Evolutionary conservation across 1,140 invertebrate genomes (phyloP).

Genomic region (Macrobrachium nipponense): DNA sequence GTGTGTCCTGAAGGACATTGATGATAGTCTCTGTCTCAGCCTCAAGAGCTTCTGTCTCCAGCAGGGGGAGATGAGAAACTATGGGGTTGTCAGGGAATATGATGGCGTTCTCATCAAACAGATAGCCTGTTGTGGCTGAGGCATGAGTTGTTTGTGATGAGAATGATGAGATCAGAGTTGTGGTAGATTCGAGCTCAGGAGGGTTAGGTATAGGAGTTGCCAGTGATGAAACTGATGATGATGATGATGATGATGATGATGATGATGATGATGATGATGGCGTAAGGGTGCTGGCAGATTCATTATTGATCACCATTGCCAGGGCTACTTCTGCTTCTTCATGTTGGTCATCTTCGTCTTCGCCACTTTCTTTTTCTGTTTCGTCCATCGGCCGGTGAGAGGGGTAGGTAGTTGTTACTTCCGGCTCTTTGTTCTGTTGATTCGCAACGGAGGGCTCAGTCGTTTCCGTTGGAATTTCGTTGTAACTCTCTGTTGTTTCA

Average conservation of each 20-base stretch:
- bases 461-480: neutral
- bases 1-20: neutral
- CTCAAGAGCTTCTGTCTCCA: conserved; percentile 18
- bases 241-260: too few relatives aligned
- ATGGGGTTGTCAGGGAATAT: conserved; percentile 26
- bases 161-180: neutral
- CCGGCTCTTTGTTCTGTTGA: neutral
- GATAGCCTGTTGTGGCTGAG: neutral
- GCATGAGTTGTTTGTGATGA: neutral
- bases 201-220: too few relatives aligned
- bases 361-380: neutral
- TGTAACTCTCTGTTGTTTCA: conserved; percentile 1
- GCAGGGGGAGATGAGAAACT: neutral
- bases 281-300: too few relatives aligned
- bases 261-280: too few relatives aligned
- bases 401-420: neutral
- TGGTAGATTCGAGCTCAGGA: too few relatives aligned
- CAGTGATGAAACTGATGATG: too few relatives aligned
- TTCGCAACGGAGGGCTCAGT: neutral
- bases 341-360: too few relatives aligned
- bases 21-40: neutral
- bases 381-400: neutral
- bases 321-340: too few relatives aligned
- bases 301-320: too few relatives aligned
- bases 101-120: conserved; percentile 1